Conservation (phyloP, 2,888 invertebrate genomes). For the Tenthredo notha region DNA sequence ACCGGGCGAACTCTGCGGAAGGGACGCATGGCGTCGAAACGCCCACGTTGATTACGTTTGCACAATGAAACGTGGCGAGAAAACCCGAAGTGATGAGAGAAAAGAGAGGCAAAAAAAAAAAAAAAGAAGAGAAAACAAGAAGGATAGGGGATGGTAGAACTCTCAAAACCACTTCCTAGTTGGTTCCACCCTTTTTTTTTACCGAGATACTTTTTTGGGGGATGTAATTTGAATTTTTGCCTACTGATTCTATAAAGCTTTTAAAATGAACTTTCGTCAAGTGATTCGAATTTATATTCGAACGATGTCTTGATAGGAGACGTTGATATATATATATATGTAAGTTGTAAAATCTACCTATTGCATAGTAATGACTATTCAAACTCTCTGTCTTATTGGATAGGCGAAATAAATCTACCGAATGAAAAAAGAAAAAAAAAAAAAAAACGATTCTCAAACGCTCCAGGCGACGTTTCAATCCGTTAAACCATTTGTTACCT, state of each 20-base stretch:
- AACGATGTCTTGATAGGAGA: not conserved
- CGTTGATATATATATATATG: not conserved
- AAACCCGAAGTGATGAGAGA: not conserved
- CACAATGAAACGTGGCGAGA: constrained; percentile 49
- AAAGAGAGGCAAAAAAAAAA: not conserved
- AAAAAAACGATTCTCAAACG: constrained; percentile 23
- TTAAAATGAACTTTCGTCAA: not conserved
- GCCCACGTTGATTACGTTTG: constrained; percentile 53
- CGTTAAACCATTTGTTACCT: constrained; percentile 46
- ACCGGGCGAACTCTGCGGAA: constrained; percentile 13
- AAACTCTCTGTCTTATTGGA: constrained; percentile 15
- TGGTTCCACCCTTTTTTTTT: not conserved
- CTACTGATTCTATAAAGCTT: not conserved
- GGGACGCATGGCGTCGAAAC: constrained; percentile 47
- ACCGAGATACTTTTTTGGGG: not conserved
- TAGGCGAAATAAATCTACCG: constrained; percentile 22
- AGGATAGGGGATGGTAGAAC: not conserved
- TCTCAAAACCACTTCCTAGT: constrained; percentile 30
- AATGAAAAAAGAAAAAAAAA: not conserved
- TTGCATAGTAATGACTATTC: constrained; percentile 40
- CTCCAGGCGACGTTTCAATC: constrained; percentile 50
- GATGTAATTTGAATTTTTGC: constrained; percentile 25
- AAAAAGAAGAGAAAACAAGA: not conserved
- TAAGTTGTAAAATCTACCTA: constrained; percentile 12
- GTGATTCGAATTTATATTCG: constrained; percentile 1